Evolutionary conservation across 2,888 invertebrate species (phyloP).

Genomic region (Caenorhabditis imperialis): DNA sequence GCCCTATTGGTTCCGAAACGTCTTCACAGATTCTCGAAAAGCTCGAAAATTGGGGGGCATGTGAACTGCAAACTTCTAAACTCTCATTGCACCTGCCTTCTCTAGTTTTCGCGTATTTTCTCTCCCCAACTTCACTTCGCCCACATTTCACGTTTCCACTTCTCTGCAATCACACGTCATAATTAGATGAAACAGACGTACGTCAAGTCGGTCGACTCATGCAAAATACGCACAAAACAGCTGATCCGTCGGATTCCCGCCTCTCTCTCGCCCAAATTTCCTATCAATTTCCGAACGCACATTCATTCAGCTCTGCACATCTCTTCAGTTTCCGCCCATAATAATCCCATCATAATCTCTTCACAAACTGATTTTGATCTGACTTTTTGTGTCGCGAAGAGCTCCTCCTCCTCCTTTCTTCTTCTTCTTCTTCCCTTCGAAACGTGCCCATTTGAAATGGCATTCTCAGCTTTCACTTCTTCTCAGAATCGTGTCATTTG

Average conservation of each 20-base stretch:
- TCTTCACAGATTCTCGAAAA: background rate
- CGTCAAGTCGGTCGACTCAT: background rate
- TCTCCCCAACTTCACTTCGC: conserved; percentile 2
- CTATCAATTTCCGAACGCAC: conserved; percentile 26
- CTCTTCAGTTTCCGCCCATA: conserved; percentile 4
- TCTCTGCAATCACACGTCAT: background rate
- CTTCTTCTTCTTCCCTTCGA: too few relatives aligned
- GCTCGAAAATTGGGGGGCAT: background rate
- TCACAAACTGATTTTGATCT: conserved; percentile 25
- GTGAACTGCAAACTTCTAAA: background rate
- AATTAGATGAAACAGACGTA: background rate
- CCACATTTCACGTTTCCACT: conserved; percentile 5
- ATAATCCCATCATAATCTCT: conserved; percentile 36
- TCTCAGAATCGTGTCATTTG: background rate
- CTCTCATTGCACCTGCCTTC: too few relatives aligned
- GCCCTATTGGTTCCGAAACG: background rate
- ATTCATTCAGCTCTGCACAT: background rate
- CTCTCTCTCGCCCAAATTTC: background rate
- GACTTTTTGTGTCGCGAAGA: too few relatives aligned
- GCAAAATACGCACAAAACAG: too few relatives aligned
- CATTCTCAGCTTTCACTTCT: conserved; percentile 1
- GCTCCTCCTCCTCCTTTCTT: too few relatives aligned
- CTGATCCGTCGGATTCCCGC: background rate
- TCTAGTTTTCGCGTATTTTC: background rate
- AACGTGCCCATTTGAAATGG: conserved; percentile 11